Percentiles rank a stretch among this genome's conserved stretches.
These are phyloP conservation scores for Drosophila emarginata DNA, from an alignment of 2,888 invertebrate species.

Conservation along the genomic window DNA sequence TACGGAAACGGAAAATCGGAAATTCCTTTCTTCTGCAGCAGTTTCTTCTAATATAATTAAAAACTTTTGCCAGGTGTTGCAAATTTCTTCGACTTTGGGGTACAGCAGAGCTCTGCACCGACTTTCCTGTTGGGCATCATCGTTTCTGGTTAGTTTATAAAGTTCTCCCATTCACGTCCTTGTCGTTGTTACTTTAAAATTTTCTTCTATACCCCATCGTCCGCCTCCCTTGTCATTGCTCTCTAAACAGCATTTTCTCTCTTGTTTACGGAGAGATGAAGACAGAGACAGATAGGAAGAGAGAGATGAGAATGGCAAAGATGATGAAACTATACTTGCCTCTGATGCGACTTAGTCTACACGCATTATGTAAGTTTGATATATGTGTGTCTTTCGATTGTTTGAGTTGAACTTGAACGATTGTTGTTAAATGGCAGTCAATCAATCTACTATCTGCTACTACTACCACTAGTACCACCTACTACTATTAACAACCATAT, in stretches of 20 bases:
- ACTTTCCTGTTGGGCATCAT: slow-evolving; percentile 6
- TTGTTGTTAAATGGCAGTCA: slow-evolving; percentile 25
- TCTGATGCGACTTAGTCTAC: slow-evolving; percentile 3
- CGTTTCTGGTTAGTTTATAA: slow-evolving; percentile 9
- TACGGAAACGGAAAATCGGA: neutral
- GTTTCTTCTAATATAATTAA: slow-evolving; percentile 79
- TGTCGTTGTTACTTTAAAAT: slow-evolving; percentile 7
- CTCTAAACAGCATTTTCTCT: slow-evolving; percentile 6
- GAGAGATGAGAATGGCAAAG: slow-evolving; percentile 20
- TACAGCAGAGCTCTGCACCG: neutral
- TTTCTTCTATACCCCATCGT: neutral
- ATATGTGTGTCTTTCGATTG: slow-evolving; percentile 57
- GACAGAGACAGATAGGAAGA: neutral
- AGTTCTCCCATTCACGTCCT: neutral
- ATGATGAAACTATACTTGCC: slow-evolving; percentile 43
- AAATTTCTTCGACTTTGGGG: slow-evolving; percentile 59
- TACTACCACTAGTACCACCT: neutral
- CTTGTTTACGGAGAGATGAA: slow-evolving; percentile 14
- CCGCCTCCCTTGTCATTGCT: neutral
- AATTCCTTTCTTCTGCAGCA: slow-evolving; percentile 55
- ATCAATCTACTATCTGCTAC: slow-evolving; percentile 23
- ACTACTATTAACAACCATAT: slow-evolving; percentile 19
- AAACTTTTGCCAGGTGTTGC: slow-evolving; percentile 80
- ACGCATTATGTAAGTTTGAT: slow-evolving; percentile 59
- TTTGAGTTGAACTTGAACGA: slow-evolving; percentile 66